Percentiles rank a stretch among this genome's conserved stretches.
These are phyloP conservation scores for Agrochola circellaris DNA, from an alignment of 2,888 invertebrate species.

Conservation along the genomic window DNA sequence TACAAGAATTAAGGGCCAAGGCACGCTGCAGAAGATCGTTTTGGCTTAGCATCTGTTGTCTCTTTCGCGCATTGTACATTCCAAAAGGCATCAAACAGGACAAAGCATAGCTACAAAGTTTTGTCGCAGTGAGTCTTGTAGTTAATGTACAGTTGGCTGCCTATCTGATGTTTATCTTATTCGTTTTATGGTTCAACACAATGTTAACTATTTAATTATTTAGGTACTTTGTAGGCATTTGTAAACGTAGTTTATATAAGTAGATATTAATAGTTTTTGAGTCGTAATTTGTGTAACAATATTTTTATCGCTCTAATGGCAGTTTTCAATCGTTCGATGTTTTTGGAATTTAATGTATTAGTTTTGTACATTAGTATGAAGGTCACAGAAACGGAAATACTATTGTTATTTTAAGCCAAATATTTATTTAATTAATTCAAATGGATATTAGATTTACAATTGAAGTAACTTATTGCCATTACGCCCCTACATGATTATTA, in stretches of 20 bases:
- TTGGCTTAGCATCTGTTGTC: slow-evolving; percentile 17
- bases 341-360: slow-evolving; percentile 11
- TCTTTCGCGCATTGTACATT: slow-evolving; percentile 15
- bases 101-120: slow-evolving; percentile 8
- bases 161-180: slow-evolving; percentile 32
- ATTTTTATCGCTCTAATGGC: slow-evolving; percentile 14
- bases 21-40: slow-evolving; percentile 24
- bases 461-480: neutral
- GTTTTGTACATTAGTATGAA: slow-evolving; percentile 14
- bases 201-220: slow-evolving; percentile 9
- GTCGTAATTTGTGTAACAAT: neutral
- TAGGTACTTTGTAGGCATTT: neutral
- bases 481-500: neutral
- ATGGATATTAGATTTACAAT: neutral
- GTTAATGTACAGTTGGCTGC: neutral
- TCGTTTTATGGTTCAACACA: neutral
- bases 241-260: neutral
- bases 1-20: slow-evolving; percentile 1
- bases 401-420: neutral
- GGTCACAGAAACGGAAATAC: neutral
- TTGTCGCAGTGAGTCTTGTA: slow-evolving; percentile 29
- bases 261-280: neutral
- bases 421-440: neutral
- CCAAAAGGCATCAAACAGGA: slow-evolving; percentile 12
- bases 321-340: slow-evolving; percentile 5